phyloP scores from a whole-genome alignment of 2,797 vertebrate genomes.

The Xenentodon cancila region DNA sequence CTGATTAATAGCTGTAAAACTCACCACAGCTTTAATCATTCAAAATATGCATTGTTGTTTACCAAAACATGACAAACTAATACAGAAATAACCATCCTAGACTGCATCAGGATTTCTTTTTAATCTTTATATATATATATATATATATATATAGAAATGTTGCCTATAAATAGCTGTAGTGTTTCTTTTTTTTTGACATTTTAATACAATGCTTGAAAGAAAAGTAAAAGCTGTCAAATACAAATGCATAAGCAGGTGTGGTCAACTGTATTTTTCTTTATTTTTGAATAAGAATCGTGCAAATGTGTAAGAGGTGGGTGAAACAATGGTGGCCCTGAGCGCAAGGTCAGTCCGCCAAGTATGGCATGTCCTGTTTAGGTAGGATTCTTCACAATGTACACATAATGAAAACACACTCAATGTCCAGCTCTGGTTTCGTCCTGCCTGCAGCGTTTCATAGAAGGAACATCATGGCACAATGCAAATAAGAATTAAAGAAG shows the following conservation, averaged over 20 bases:
- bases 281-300: constrained; percentile 56
- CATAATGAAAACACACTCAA: constrained; percentile 49
- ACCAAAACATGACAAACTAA: too few species aligned
- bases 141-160: too few species aligned
- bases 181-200: too few species aligned
- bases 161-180: too few species aligned
- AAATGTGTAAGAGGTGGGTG: constrained; percentile 32
- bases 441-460: constrained; percentile 15
- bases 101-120: too few species aligned
- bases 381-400: constrained; percentile 71
- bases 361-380: constrained; percentile 79
- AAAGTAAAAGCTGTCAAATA: too few species aligned
- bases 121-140: too few species aligned
- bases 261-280: constrained; percentile 26
- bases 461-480: neutral
- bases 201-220: too few species aligned
- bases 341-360: constrained; percentile 50
- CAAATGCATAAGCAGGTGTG: neutral
- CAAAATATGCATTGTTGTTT: too few species aligned
- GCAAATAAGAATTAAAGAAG: neutral
- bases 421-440: constrained; percentile 19
- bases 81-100: too few species aligned
- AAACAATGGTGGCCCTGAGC: constrained; percentile 64
- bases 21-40: too few species aligned
- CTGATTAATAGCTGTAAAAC: too few species aligned